These are phyloP conservation scores for Lepidurus arcticus DNA, from an alignment of 1,140 invertebrate species.

Conservation along the genomic window DNA sequence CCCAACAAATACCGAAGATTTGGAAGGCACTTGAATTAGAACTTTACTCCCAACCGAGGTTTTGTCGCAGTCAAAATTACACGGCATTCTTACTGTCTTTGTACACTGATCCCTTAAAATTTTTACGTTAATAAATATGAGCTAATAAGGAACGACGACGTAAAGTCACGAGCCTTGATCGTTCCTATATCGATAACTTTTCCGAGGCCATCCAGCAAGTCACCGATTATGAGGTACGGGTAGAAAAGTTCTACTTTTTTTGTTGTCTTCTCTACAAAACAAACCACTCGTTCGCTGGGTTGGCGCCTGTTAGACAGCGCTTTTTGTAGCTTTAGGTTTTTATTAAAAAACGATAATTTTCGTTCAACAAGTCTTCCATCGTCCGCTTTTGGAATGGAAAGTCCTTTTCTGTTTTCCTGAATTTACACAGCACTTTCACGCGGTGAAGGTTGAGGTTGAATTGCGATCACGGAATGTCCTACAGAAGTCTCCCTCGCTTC, in stretches of 20 bases:
- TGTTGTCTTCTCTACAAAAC: neutral
- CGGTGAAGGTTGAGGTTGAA: conserved; percentile 18
- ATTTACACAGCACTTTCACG: conserved; percentile 18
- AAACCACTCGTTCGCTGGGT: neutral
- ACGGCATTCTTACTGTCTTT: neutral
- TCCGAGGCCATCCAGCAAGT: neutral
- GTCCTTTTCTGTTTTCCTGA: neutral
- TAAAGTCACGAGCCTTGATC: neutral
- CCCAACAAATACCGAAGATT: neutral
- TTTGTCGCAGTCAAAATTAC: neutral
- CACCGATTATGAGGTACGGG: neutral
- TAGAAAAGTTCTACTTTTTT: neutral
- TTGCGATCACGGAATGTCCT: conserved; percentile 8
- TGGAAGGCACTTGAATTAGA: conserved; percentile 18
- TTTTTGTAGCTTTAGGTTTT: neutral
- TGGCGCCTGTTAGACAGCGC: neutral
- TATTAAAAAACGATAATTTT: conserved; percentile 15
- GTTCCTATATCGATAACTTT: neutral
- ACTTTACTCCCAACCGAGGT: neutral
- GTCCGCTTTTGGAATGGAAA: neutral
- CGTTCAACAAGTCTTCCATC: neutral
- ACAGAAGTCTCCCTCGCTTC: neutral
- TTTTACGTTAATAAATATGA: neutral
- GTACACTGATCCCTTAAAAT: neutral
- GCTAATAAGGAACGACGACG: neutral